Conservation (phyloP, 1,140 invertebrate species). For the Eriosoma lanigerum region DNA sequence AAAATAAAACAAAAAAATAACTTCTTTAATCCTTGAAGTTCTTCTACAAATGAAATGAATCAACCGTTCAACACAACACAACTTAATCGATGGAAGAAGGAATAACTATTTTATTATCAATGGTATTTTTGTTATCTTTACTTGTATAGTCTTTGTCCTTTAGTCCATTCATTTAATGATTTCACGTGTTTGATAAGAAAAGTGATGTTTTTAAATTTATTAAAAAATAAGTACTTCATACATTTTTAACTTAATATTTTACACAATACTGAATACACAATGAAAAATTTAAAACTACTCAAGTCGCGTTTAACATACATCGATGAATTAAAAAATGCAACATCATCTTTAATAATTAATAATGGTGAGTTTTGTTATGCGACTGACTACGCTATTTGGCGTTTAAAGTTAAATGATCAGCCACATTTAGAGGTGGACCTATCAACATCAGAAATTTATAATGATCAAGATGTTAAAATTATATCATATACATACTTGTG, state of each 20-base stretch:
- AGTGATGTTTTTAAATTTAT: not conserved
- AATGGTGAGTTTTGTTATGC: constrained; percentile 34
- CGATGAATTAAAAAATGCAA: not conserved
- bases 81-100: constrained; percentile 29
- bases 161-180: not conserved
- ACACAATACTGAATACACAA: not conserved
- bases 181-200: constrained; percentile 21
- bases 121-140: not conserved
- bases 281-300: constrained; percentile 38
- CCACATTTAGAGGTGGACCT: not conserved
- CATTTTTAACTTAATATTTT: not conserved
- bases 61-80: constrained; percentile 30
- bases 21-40: not conserved
- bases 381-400: not conserved
- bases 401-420: constrained; percentile 7
- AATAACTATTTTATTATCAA: not conserved
- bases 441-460: not conserved
- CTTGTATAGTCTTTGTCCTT: not conserved
- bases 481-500: constrained; percentile 1
- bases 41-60: not conserved
- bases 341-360: constrained; percentile 9
- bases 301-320: not conserved
- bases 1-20: constrained; percentile 8
- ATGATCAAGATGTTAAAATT: not conserved
- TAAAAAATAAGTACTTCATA: not conserved